Evolutionary conservation across 2,888 invertebrate genomes (phyloP), one percentile per base, ranked within the genome.

Genomic region (Agriopis leucophaearia): DNA sequence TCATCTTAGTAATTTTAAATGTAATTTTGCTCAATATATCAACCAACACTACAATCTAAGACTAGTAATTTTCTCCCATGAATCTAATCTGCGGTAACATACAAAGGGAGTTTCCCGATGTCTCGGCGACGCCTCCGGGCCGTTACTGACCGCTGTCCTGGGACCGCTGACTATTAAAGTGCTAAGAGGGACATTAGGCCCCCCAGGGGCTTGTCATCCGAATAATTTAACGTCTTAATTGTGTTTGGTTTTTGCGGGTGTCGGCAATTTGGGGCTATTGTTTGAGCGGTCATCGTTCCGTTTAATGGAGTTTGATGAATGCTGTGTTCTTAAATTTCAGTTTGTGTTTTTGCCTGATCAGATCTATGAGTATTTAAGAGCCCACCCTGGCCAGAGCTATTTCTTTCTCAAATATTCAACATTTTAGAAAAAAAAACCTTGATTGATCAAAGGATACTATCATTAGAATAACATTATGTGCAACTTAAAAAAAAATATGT

Each of bases 181-280:
- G 92, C 92, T 93, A 93, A 94, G 91, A 91, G 92, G 87, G 91
- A 82, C 88, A 91, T 93, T 92, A 92, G 80, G 77, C 88, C 88
- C 90, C 85, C 87, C 79, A 79, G 91, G 90, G 91, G 68, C 78
- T 83, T 88, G 88, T 90, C 89, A 85, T 88, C 87, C 88, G 91
- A 88, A 91, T 92, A 91, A 91, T 88, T 91, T 91, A 87, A 88
- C 88, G 88, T 86, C 85, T 88, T 92, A 91, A 93, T 92, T 91
- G 89, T 81, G 81, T 83, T 78, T 79, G 76, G 83, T 84, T 83
- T 85, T 84, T 83, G 84, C 77, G 75, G 76, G 77, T 64, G 60
- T 61, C 59, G 59, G 51, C 51, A 63, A 71, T 66, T 66, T 69
- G 59, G 50, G 18, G 47, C 54, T 59, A 65, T 65, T 65, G 67